Evolutionary conservation across 2,888 invertebrate species (phyloP).

Genomic region (Tipula unca): DNA sequence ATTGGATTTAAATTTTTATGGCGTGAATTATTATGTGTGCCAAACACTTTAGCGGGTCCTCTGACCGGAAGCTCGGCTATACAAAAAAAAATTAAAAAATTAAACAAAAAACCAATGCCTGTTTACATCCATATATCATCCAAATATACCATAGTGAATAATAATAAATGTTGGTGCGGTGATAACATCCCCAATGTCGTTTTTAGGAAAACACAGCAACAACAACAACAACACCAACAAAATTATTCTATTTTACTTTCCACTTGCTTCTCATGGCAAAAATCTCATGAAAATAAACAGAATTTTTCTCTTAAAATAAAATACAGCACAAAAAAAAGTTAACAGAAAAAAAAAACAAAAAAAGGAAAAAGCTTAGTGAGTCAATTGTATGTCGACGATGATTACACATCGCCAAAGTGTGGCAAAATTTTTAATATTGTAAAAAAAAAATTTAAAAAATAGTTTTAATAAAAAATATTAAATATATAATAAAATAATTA

Average conservation of each 20-base stretch:
- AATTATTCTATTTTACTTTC: neutral
- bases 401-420: neutral
- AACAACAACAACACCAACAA: too few species aligned
- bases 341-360: conserved; percentile 14
- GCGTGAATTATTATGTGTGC: neutral
- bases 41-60: neutral
- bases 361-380: conserved; percentile 9
- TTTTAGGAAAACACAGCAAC: neutral
- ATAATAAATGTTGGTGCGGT: neutral
- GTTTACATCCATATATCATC: neutral
- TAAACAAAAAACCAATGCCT: neutral
- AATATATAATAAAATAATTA: neutral
- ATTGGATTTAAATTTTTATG: neutral
- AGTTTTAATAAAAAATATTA: neutral
- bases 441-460: neutral
- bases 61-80: neutral
- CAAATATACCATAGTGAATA: neutral
- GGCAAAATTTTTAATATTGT: neutral
- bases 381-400: conserved; percentile 8
- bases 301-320: conserved; percentile 9
- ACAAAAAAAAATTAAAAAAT: neutral
- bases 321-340: neutral
- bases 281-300: neutral
- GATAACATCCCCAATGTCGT: neutral
- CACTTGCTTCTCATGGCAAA: neutral